Evolutionary conservation across 2,797 vertebrate species (phyloP).

Genomic region (Danio aesculapii): DNA sequence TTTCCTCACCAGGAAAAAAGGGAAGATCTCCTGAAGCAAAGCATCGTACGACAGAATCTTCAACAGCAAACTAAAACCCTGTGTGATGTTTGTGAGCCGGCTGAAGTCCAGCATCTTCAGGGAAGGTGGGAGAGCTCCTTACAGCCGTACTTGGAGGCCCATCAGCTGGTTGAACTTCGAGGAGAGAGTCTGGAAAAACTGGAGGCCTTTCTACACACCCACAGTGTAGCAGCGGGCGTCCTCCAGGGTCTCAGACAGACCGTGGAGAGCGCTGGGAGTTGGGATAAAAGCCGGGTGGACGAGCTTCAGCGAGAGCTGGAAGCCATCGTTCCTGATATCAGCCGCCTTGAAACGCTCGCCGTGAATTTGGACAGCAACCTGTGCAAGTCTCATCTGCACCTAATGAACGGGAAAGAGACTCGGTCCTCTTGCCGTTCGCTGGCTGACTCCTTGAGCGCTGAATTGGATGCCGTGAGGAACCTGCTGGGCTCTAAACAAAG

Average conservation of each 20-base stretch:
- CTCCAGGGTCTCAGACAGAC: constrained; percentile 84
- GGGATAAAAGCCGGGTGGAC: constrained; percentile 87
- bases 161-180: constrained; percentile 82
- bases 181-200: constrained; percentile 83
- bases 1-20: constrained; percentile 79
- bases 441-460: constrained; percentile 82
- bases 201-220: constrained; percentile 82
- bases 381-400: constrained; percentile 89
- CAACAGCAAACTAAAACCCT: constrained; percentile 81
- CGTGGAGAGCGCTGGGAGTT: constrained; percentile 87
- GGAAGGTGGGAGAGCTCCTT: constrained; percentile 85
- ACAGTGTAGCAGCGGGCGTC: constrained; percentile 69
- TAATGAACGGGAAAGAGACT: constrained; percentile 78
- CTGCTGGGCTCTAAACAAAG: constrained; percentile 85
- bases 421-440: constrained; percentile 87
- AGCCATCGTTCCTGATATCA: constrained; percentile 80
- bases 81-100: constrained; percentile 80
- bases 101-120: constrained; percentile 82
- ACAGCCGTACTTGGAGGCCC: constrained; percentile 88
- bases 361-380: constrained; percentile 85
- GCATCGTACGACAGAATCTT: constrained; percentile 75
- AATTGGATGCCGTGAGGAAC: constrained; percentile 88
- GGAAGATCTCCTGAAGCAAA: constrained; percentile 79
- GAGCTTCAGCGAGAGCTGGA: constrained; percentile 85
- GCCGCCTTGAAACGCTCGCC: constrained; percentile 83